Evolutionary conservation across 1,140 invertebrate genomes (phyloP).

Genomic region (Drosophila malerkotliana): DNA sequence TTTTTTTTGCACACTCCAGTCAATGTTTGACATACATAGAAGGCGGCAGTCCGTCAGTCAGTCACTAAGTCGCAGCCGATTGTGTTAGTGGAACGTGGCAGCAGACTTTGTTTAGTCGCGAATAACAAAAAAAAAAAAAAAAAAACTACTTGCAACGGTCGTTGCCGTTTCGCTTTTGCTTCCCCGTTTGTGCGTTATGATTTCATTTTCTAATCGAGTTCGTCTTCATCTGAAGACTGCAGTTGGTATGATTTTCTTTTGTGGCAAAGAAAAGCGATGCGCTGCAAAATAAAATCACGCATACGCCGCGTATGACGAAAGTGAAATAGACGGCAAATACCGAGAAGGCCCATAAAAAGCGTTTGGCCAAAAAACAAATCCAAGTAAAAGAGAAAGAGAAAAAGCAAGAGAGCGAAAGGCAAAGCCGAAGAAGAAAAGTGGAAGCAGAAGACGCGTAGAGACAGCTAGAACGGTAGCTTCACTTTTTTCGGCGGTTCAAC

Average conservation of each 20-base stretch:
- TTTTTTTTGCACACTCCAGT: slow-evolving; percentile 60
- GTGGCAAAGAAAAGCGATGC: slow-evolving; percentile 46
- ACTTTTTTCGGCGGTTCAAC: slow-evolving; percentile 76
- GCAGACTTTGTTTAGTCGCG: slow-evolving; percentile 67
- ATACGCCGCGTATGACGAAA: slow-evolving; percentile 74
- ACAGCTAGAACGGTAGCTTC: slow-evolving; percentile 60
- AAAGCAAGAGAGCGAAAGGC: slow-evolving; percentile 39
- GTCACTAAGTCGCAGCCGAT: slow-evolving; percentile 30
- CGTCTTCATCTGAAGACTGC: slow-evolving; percentile 50
- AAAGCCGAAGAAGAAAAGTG: slow-evolving; percentile 19
- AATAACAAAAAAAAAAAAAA: not conserved
- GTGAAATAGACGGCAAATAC: slow-evolving; percentile 57
- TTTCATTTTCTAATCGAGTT: slow-evolving; percentile 73
- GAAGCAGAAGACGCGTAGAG: slow-evolving; percentile 1
- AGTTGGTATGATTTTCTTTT: slow-evolving; percentile 52
- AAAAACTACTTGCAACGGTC: slow-evolving; percentile 57
- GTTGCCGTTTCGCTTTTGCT: slow-evolving; percentile 69
- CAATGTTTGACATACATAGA: slow-evolving; percentile 78
- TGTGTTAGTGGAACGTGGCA: slow-evolving; percentile 50
- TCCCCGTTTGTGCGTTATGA: slow-evolving; percentile 45
- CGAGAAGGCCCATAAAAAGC: slow-evolving; percentile 43
- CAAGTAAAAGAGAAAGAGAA: slow-evolving; percentile 37
- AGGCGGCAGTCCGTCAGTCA: slow-evolving; percentile 51
- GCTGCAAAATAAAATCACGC: slow-evolving; percentile 68
- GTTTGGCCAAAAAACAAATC: slow-evolving; percentile 16